Evolutionary conservation across 2,113 vertebrate species (phyloP).

Genomic region (Melanostigma gelatinosum): DNA sequence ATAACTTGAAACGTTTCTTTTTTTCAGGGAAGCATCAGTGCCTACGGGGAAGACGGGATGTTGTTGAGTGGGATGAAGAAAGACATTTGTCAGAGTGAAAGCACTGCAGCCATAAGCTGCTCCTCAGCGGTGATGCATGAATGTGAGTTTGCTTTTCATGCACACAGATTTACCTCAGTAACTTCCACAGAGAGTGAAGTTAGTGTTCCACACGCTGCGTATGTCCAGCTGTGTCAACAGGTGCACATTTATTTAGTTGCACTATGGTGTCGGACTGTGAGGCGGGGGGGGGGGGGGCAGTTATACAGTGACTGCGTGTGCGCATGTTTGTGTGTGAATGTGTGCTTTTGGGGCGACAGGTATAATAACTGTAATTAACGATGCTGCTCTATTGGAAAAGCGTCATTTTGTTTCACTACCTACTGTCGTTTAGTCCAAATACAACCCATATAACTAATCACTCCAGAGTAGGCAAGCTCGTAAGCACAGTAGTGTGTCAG

Average conservation of each 20-base stretch:
- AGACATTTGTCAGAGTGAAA: slow-evolving; percentile 57
- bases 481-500: slow-evolving; percentile 1
- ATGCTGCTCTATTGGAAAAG: slow-evolving; percentile 44
- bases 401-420: slow-evolving; percentile 62
- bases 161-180: background rate
- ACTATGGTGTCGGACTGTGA: slow-evolving; percentile 35
- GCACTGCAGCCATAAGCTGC: slow-evolving; percentile 46
- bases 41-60: background rate
- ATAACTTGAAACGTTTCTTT: background rate
- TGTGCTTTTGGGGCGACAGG: slow-evolving; percentile 33
- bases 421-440: slow-evolving; percentile 58
- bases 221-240: slow-evolving; percentile 74
- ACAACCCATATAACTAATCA: slow-evolving; percentile 49
- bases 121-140: slow-evolving; percentile 47
- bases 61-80: slow-evolving; percentile 54
- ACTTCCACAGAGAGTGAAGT: background rate
- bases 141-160: slow-evolving; percentile 48
- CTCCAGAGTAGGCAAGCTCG: slow-evolving; percentile 28
- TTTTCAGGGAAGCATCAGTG: background rate
- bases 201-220: background rate
- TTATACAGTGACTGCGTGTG: slow-evolving; percentile 31
- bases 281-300: background rate
- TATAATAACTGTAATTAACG: slow-evolving; percentile 74
- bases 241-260: slow-evolving; percentile 55
- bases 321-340: slow-evolving; percentile 31